phyloP scores from a whole-genome alignment of 2,113 vertebrate genomes.

The Pongo pygmaeus region DNA sequence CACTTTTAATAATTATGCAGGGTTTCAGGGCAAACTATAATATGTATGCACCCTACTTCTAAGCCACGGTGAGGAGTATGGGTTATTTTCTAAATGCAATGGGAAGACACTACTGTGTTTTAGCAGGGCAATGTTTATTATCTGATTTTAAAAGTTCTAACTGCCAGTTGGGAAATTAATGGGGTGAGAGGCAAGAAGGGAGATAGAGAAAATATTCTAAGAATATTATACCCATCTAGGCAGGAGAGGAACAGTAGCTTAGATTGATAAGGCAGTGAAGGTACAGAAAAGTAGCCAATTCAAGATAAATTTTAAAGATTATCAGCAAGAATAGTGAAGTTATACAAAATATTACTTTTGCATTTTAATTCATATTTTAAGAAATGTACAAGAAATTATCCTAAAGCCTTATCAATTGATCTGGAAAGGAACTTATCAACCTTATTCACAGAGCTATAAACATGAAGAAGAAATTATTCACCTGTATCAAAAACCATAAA shows the following conservation, averaged over 20 bases:
- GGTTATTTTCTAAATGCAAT: not conserved
- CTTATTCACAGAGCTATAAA: not conserved
- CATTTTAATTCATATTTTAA: slow-evolving; percentile 4
- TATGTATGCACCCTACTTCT: not conserved
- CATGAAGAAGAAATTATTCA: not conserved
- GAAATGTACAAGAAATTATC: not conserved
- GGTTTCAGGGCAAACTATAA: not conserved
- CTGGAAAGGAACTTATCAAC: not conserved
- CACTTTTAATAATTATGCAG: not conserved
- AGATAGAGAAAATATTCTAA: not conserved
- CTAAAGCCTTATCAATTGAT: not conserved
- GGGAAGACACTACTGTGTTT: not conserved
- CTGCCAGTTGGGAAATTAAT: not conserved
- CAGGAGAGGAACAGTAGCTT: not conserved
- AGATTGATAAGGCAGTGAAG: not conserved
- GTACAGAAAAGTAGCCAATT: not conserved
- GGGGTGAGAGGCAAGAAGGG: not conserved
- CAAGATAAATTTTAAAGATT: not conserved
- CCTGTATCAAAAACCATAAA: not conserved
- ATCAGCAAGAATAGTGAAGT: not conserved
- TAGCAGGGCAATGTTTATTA: not conserved
- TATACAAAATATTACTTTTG: not conserved
- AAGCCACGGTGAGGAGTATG: not conserved
- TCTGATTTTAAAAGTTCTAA: not conserved
- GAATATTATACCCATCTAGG: not conserved